Evolutionary conservation across 2,797 vertebrate species (phyloP).

Genomic region (Brachyalestes nurse): DNA sequence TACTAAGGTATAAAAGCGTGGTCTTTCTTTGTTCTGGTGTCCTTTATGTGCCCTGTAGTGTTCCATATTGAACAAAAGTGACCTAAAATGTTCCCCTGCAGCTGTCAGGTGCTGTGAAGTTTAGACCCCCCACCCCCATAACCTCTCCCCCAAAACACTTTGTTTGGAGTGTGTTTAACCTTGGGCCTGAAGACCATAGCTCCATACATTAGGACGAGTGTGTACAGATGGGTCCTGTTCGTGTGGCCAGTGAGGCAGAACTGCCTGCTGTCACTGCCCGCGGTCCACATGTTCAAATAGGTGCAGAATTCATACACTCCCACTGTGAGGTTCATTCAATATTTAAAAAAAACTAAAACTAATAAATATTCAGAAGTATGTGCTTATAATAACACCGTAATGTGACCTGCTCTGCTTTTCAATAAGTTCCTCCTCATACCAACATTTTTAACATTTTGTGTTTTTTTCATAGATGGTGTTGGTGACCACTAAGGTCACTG

Average conservation of each 20-base stretch:
- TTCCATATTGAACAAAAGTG: not conserved
- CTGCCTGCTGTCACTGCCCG: conserved; percentile 79
- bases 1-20: not conserved
- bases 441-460: not conserved
- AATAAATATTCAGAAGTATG: conserved; percentile 33
- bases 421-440: not conserved
- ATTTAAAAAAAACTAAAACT: conserved; percentile 21
- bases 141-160: conserved; percentile 63
- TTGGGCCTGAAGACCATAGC: conserved; percentile 70
- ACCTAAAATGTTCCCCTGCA: not conserved
- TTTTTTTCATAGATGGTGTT: no score
- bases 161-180: conserved; percentile 75
- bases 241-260: conserved; percentile 81
- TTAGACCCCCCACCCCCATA: conserved; percentile 40
- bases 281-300: conserved; percentile 72
- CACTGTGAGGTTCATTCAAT: conserved; percentile 32
- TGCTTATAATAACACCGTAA: not conserved
- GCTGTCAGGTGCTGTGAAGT: conserved; percentile 35
- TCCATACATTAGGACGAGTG: conserved; percentile 73
- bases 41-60: not conserved
- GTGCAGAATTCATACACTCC: conserved; percentile 25
- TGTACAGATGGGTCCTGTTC: conserved; percentile 80
- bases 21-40: not conserved
- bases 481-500: not conserved
- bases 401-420: conserved; percentile 8